Evolutionary conservation across 1,140 invertebrate genomes (phyloP), one percentile per base, ranked within the genome.

Genomic region (Zaprionus nigranus): DNA sequence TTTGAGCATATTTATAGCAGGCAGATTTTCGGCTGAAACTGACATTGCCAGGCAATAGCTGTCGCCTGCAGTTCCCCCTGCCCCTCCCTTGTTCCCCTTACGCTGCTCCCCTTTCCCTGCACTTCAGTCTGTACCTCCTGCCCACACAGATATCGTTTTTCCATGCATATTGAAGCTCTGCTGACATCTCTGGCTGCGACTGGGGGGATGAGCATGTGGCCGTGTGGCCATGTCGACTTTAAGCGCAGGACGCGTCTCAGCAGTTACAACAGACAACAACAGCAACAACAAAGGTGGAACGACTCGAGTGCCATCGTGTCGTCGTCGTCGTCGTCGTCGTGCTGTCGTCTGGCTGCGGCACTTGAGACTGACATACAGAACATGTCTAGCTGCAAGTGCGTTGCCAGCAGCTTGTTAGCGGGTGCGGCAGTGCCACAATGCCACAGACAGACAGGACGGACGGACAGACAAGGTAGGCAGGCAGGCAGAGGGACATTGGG

Each of bases 291-390:
- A 67, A 68, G 68, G 63, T 72, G 24, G 43, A 22, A 64, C 28
- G 24, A 58, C 59, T 79, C 58, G 59, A 72, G 74, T 79, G 46
- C 38, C 49, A 51, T 57, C 64, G 17, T 17, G 20, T 20, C 20
- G 20, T 20, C 20, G 20, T 20, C 20, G 51, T 70, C 70, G 30
- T 76, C 28, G 24, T 5, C 46, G 36, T 26, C 64, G 22, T 71
- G 57, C 70, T 69, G 75, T 78, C 77, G 83, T 87, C 83, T 87
- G 80, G 84, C 64, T 57, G 71, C 75, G 78, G 56, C 67, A 83
- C 83, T 87, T 80, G 83, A 87, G 84, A 87, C 83, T 87, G 83
- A 87, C 77, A 88, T 82, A 70, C 30, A 83, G 79, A 87, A 78
- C 78, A 78, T 75, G 84, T 86, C 83, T 88, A 75, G 70, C 61